phyloP scores from a whole-genome alignment of 2,888 invertebrate species.

The Chesias legatella region DNA sequence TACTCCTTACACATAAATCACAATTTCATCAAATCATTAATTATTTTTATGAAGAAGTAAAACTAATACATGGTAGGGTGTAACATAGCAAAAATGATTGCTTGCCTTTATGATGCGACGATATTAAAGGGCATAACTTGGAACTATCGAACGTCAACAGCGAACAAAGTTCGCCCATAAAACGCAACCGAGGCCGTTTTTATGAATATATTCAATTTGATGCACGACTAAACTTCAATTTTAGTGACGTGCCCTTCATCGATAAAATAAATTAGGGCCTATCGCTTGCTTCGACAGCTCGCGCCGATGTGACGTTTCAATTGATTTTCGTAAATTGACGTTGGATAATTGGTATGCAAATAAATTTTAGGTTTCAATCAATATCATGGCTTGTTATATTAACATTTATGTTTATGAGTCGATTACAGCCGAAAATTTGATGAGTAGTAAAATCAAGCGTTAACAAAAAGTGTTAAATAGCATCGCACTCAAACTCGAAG shows the following conservation, averaged over 20 bases:
- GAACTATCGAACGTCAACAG: constrained; percentile 39
- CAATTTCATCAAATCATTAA: no score
- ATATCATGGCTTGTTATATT: constrained; percentile 8
- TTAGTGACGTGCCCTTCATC: constrained; percentile 32
- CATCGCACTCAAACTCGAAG: no score
- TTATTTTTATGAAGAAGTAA: no score
- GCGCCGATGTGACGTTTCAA: constrained; percentile 21
- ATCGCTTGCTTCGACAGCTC: constrained; percentile 13
- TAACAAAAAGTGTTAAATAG: no score
- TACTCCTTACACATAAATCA: no score
- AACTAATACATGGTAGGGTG: no score
- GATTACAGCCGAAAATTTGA: no score
- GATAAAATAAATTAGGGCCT: constrained; percentile 8
- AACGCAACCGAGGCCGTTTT: constrained; percentile 37
- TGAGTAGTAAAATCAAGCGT: no score
- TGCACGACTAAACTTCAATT: constrained; percentile 47
- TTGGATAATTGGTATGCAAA: constrained; percentile 24
- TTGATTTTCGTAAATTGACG: constrained; percentile 17
- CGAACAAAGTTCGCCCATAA: constrained; percentile 39
- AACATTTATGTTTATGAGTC: no score
- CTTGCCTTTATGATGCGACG: neutral
- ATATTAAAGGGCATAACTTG: constrained; percentile 29
- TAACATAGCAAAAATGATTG: no score
- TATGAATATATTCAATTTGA: constrained; percentile 57
- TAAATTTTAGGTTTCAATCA: constrained; percentile 19